Evolutionary conservation across 2,113 vertebrate genomes (phyloP).

Genomic region (Lepisosteus osseus): DNA sequence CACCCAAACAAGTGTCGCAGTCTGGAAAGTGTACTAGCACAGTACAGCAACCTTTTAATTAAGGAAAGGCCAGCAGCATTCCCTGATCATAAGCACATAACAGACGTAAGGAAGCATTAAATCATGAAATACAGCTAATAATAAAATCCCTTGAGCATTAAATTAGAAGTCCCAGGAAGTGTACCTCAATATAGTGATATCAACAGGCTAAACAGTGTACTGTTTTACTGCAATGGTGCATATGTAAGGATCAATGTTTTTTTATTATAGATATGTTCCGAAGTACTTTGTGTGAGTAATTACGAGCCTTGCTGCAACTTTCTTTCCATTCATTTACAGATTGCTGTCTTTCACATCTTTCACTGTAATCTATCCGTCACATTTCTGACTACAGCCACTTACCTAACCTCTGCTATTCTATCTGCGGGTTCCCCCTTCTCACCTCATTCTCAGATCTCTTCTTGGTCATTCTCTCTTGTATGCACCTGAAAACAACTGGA

Average conservation of each 20-base stretch:
- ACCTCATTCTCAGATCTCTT: too few species aligned
- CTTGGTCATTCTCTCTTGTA: too few species aligned
- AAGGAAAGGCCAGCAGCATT: not conserved
- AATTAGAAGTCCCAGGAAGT: not conserved
- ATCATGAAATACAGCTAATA: not conserved
- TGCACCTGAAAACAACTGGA: too few species aligned
- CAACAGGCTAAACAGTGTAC: not conserved
- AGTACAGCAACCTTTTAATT: slow-evolving; percentile 1
- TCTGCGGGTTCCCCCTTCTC: too few species aligned
- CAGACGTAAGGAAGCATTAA: slow-evolving; percentile 1
- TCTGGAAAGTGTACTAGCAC: slow-evolving; percentile 1
- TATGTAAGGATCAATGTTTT: too few species aligned
- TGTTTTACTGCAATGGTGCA: too few species aligned
- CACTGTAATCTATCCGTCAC: too few species aligned
- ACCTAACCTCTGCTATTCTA: too few species aligned
- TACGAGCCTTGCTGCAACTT: not conserved
- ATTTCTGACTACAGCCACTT: too few species aligned
- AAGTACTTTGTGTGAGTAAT: not conserved
- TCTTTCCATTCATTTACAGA: too few species aligned
- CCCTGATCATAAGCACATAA: not conserved
- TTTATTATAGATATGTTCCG: not conserved
- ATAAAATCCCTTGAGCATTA: not conserved
- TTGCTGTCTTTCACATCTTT: too few species aligned
- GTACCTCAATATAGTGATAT: not conserved
- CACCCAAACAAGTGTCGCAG: not conserved